Conservation (phyloP, 2,797 vertebrate species). For the Falco rusticolus region DNA sequence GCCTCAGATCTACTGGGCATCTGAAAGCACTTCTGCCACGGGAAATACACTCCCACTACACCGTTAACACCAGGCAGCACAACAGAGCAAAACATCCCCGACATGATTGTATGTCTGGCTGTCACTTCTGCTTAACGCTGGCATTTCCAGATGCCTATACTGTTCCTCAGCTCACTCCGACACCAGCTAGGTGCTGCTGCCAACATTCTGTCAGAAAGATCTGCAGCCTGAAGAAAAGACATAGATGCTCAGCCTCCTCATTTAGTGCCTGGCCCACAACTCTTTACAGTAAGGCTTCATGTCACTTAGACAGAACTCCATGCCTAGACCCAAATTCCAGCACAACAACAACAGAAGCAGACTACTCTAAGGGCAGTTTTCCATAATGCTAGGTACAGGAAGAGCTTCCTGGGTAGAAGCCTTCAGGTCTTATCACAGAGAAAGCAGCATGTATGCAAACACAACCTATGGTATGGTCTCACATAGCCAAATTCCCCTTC, state of each 20-base stretch:
- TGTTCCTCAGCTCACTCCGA: not conserved
- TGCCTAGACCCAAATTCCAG: not conserved
- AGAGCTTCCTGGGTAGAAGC: not conserved
- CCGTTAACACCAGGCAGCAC: constrained; percentile 9
- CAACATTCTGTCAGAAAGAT: constrained; percentile 34
- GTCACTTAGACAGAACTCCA: not conserved
- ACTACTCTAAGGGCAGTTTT: not conserved
- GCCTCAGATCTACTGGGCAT: not conserved
- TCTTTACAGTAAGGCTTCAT: not conserved
- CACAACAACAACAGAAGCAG: not conserved
- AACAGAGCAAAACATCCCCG: constrained; percentile 16
- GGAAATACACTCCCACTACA: not conserved
- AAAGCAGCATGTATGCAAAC: not conserved
- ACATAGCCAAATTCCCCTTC: not conserved
- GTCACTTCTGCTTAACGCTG: constrained; percentile 22
- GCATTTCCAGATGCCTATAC: not conserved
- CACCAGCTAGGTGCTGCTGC: not conserved
- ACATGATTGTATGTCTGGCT: not conserved
- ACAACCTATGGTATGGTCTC: not conserved
- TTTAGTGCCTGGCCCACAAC: not conserved
- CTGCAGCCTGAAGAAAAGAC: constrained; percentile 6
- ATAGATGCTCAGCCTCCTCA: not conserved
- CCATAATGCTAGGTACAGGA: not conserved
- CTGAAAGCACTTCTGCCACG: not conserved
- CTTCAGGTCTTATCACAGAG: not conserved